Percentiles rank a stretch among this genome's conserved stretches.
Conservation (phyloP, 2,888 invertebrate genomes). For the Aleiodes leptofemur region DNA sequence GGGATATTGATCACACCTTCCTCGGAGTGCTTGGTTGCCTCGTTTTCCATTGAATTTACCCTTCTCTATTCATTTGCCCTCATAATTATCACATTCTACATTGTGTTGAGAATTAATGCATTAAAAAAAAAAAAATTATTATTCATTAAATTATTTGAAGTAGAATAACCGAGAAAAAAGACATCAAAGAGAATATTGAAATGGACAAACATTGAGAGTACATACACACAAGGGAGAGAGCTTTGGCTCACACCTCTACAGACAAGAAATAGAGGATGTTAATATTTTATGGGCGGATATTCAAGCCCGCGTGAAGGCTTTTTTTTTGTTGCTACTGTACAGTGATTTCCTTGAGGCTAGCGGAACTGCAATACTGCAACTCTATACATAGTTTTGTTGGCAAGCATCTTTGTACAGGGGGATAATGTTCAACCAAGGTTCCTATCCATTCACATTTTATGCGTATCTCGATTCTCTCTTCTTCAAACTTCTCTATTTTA, state of each 20-base stretch:
- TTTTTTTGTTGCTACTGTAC: conserved; percentile 18
- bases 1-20: conserved; percentile 60
- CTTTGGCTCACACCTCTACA: background rate
- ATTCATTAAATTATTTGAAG: conserved; percentile 5
- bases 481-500: conserved; percentile 3
- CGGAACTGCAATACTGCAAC: conserved; percentile 8
- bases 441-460: background rate
- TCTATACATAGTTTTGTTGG: background rate
- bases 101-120: background rate
- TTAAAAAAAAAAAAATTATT: background rate
- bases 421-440: too few species aligned
- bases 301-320: conserved; percentile 25
- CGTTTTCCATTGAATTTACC: conserved; percentile 44
- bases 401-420: too few species aligned
- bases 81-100: too few species aligned
- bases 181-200: conserved; percentile 10
- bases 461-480: conserved; percentile 17
- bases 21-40: conserved; percentile 53
- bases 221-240: background rate
- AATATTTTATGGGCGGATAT: conserved; percentile 29
- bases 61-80: background rate
- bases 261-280: conserved; percentile 16
- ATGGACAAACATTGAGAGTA: conserved; percentile 15
- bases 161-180: conserved; percentile 9
- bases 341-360: conserved; percentile 24